These are phyloP conservation scores for Rhizoglyphus robini DNA, from an alignment of 1,140 invertebrate genomes.

Conservation along the genomic window DNA sequence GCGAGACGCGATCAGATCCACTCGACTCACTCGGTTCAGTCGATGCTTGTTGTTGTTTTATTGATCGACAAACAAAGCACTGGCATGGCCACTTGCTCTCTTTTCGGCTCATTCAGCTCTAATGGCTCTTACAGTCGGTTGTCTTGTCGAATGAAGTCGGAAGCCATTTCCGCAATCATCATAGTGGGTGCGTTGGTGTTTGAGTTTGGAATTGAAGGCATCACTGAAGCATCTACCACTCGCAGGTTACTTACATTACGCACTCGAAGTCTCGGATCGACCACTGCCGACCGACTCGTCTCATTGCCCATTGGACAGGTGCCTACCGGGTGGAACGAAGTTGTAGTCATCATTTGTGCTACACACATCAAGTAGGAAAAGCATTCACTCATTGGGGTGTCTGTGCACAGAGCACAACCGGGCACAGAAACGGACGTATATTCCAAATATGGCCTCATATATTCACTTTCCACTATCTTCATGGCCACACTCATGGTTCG, in stretches of 20 bases:
- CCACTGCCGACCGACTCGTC: conserved; percentile 44
- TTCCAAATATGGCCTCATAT: conserved; percentile 2
- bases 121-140: conserved; percentile 8
- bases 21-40: too few relatives aligned
- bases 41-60: too few relatives aligned
- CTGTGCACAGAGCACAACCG: conserved; percentile 53
- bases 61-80: too few relatives aligned
- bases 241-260: conserved; percentile 23
- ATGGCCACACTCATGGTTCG: conserved; percentile 21
- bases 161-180: too few relatives aligned
- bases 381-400: too few relatives aligned
- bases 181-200: conserved; percentile 57
- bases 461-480: conserved; percentile 10
- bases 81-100: too few relatives aligned
- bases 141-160: conserved; percentile 42
- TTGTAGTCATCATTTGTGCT: conserved; percentile 48
- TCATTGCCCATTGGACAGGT: conserved; percentile 70
- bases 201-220: too few relatives aligned
- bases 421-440: conserved; percentile 30
- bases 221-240: too few relatives aligned
- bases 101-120: too few relatives aligned
- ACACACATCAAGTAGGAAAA: conserved; percentile 69
- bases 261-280: conserved; percentile 44
- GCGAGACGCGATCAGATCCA: too few relatives aligned
- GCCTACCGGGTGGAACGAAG: conserved; percentile 61